Evolutionary conservation across 53 echinoderm and acorn worm species (phyloP), one percentile per base, ranked within the genome.

Genomic region (Holothuria scabra): DNA sequence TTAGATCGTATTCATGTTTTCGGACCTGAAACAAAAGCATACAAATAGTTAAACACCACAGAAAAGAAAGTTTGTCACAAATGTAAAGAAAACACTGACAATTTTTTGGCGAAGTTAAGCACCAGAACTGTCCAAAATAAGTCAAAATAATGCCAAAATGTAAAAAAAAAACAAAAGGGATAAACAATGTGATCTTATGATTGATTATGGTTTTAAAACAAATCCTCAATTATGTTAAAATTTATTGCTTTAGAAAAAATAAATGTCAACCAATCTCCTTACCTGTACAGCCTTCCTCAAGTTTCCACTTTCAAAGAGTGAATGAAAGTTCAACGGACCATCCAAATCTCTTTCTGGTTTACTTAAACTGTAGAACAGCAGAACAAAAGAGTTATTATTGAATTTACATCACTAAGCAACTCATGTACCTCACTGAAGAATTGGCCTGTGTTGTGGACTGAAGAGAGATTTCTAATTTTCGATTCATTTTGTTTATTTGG

Each of bases 301-400:
- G 83, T 97, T 97, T 41, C 97, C 97, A 59, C 97, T 86, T 57
- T 97, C 97, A 92, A 97, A 97, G 23, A 94, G 80, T 23, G 97
- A 97, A 87, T 97, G 90, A 79, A 97, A 97, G 55, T 81, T 76
- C 31, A 93, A 56, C 44, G 87, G 44, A 33, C 86, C 68, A 23
- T 90, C 82, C 16, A 82, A 83, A 29, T 65, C 85, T 25, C 26
- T 57, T 58, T 56, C 78, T 28, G 57, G 29, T 26, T 78, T 52
- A 31, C 32, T 57, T 20, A 38, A 37, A 61, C 25, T 30, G 23
- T 34, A 70, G 13, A 64, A 31, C 23, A 28, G 31, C 23, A 21
- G 31, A 11, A 64, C n/a, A n/a, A n/a, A 16, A 64, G 2, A 31
- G 24, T 21, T 13, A 64, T 52, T 0, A 41, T 67, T 37, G 12